phyloP scores from a whole-genome alignment of 2,888 invertebrate species.

The Eristalis arbustorum region DNA sequence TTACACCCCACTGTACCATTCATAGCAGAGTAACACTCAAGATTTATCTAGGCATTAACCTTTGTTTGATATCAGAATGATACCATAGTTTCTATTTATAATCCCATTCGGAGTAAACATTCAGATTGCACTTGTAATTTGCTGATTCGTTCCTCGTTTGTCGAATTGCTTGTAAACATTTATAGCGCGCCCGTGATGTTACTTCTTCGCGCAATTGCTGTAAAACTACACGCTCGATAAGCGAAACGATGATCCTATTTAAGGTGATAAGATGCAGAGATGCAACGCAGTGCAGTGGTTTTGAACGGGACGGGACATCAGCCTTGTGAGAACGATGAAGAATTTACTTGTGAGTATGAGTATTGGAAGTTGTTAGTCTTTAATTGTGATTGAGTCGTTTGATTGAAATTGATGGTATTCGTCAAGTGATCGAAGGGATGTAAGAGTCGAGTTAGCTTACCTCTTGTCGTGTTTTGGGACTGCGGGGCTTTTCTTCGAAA shows the following conservation, averaged over 20 bases:
- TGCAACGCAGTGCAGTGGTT: neutral
- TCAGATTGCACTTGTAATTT: neutral
- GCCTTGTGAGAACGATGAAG: neutral
- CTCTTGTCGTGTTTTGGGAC: too few species aligned
- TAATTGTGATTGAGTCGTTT: too few species aligned
- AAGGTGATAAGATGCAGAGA: neutral
- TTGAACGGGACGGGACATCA: neutral
- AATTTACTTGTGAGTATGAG: constrained; percentile 1
- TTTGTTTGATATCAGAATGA: neutral
- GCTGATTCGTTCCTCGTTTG: neutral
- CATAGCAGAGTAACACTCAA: neutral
- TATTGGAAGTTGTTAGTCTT: neutral
- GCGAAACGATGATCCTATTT: neutral
- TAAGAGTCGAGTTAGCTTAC: too few species aligned
- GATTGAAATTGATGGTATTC: too few species aligned
- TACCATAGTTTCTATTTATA: neutral
- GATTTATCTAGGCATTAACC: neutral
- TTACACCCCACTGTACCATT: too few species aligned
- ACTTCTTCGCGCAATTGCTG: neutral
- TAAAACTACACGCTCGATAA: neutral
- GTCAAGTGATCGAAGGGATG: too few species aligned
- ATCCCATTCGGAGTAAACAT: neutral
- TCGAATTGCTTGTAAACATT: neutral
- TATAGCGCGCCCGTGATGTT: neutral
- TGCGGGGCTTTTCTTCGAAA: too few species aligned